Base-by-base conservation (phyloP, 1,140 invertebrate species). In the Drosophila nigromelanica region DNA sequence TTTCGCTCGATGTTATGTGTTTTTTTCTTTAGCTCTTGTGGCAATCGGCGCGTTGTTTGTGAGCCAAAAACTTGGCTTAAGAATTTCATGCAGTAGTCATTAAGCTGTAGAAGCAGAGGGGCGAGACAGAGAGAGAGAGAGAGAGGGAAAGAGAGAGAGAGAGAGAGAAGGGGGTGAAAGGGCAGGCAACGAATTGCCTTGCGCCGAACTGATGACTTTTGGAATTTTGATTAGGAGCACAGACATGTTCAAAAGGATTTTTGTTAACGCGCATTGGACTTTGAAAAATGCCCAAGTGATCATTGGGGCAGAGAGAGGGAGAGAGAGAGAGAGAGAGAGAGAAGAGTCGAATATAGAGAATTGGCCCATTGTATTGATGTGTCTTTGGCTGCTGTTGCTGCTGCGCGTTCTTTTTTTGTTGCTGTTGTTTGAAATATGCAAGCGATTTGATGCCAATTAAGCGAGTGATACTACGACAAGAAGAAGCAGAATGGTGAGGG, bases 201-300 rank as follows among this genome's bases (percentile, higher is more conserved):
- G 72, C 77, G 75, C 71, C 81, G 54, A 86, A 71, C 73, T 87
- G 78, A 87, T 87, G 83, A 87, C 83, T 87, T 89, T 89, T 83
- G 83, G 83, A 87, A 87, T 87, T 87, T 87, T 87, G 83, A 87
- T 87, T 87, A 87, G 83, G 83, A 87, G 83, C 83, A 87, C 76
- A 82, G 83, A 85, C 83, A 87, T 87, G 83, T 87, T 82, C 83
- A 89, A 87, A 87, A 87, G 83, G 83, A 87, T 87, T 87, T 87
- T 87, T 87, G 78, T 87, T 87, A 87, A 87, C 83, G 83, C 83
- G 83, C 83, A 62, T 82, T 39, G 83, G 83, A 87, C 83, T 87
- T 87, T 87, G 83, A 87, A 89, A 87, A 87, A 87, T 87, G 73
- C 79, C 60, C 42, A 50, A 52, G 39, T 10, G 45, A 37, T 33